Percentiles rank a stretch among this genome's conserved stretches.
These are phyloP conservation scores for Anguilla pacifica DNA, from an alignment of 2,797 vertebrate species.

Conservation along the genomic window DNA sequence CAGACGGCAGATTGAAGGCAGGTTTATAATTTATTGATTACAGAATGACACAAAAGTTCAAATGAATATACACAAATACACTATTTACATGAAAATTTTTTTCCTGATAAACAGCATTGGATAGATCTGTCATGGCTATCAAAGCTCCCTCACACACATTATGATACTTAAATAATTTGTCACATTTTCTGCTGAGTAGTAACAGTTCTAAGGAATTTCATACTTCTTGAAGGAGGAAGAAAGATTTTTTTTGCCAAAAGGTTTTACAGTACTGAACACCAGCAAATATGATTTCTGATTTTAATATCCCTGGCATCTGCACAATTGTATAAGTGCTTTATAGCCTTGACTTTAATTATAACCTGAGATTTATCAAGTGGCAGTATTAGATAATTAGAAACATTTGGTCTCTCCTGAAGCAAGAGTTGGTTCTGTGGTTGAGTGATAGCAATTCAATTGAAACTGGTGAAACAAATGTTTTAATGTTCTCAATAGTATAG, in stretches of 20 bases:
- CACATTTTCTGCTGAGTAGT: slow-evolving; percentile 54
- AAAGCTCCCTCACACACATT: slow-evolving; percentile 28
- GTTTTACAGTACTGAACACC: slow-evolving; percentile 44
- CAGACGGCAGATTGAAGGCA: slow-evolving; percentile 50
- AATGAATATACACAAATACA: slow-evolving; percentile 50
- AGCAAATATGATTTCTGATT: slow-evolving; percentile 41
- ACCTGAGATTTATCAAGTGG: slow-evolving; percentile 58
- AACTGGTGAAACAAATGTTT: neutral
- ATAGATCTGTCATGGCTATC: slow-evolving; percentile 47
- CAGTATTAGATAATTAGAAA: slow-evolving; percentile 21
- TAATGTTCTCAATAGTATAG: neutral
- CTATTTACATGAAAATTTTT: slow-evolving; percentile 42
- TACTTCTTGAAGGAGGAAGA: neutral
- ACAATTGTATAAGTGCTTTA: slow-evolving; percentile 41
- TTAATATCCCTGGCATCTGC: slow-evolving; percentile 54
- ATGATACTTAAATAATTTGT: slow-evolving; percentile 62
- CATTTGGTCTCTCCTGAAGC: neutral
- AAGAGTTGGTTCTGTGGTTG: neutral
- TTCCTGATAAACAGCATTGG: slow-evolving; percentile 40
- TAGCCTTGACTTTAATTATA: slow-evolving; percentile 41
- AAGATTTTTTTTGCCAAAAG: neutral
- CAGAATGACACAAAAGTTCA: slow-evolving; percentile 40
- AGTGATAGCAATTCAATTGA: neutral
- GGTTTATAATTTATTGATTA: slow-evolving; percentile 65
- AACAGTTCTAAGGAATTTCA: neutral